Evolutionary conservation across 64 coral and sea anemone genomes (phyloP), one percentile per base, ranked within the genome.

Genomic region (Pocillopora damicornis): DNA sequence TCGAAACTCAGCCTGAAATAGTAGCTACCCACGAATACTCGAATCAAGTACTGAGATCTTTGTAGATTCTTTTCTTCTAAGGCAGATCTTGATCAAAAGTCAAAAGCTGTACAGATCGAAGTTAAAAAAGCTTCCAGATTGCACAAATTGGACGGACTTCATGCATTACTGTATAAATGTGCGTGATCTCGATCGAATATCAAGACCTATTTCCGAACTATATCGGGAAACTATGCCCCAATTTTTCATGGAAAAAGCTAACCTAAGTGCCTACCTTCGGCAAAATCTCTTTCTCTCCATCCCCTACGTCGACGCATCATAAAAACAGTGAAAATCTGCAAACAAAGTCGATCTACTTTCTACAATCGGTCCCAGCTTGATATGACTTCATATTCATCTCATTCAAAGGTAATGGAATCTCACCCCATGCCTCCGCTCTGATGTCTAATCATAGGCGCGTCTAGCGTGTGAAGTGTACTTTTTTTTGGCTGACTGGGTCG

Each of bases 351-450:
- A 51, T 51, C 42, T 51, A 51, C 0, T 51, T 2, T 7, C 2
- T 51, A 7, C 42, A 51, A 51, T 51, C 30, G 3, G 63, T 2
- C 15, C 16, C 16, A 11, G 8, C 4, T n/a, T 26, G 67, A 6
- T 2, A 25, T 81, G 23, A 7, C 61, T 83, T 83, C 80, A 83
- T 83, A 37, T 83, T 63, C 15, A 22, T 34, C 22, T 9, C 61
- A 85, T 85, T 85, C 81, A 85, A 85, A 85, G 1, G 81, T 9
- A 85, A 85, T 63, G 81, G 81, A 72, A 30, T 79, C 20, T 61
- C 77, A 18, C 58, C 22, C 79, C 79, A 82, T 60, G 14, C 79
- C 61, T 37, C 15, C 56, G 13, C 77, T 65, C 9, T 13, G 14
- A 63, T 64, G 15, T 6, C 12, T 12, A 38, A 17, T 1, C 17